Evolutionary conservation across 2,888 invertebrate species (phyloP), one percentile per base, ranked within the genome.

Genomic region (Chrysina gloriosa): DNA sequence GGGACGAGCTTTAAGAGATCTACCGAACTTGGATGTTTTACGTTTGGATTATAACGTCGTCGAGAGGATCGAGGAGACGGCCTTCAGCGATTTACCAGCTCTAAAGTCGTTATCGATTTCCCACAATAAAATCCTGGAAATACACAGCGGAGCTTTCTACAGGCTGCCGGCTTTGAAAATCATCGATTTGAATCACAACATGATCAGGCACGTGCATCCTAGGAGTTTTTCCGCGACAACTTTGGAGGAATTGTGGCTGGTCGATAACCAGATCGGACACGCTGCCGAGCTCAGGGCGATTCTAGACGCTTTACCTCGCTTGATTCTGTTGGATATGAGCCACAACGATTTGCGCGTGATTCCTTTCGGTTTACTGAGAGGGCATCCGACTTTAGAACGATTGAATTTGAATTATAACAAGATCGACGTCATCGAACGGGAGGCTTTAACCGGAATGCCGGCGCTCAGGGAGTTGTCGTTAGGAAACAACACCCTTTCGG

Each of bases 401-500:
- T 84, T 95, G 29, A 92, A 94, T 83, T 84, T 95, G 66, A 92
- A 94, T 78, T 89, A 91, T 80, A 96, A 96, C 77, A 87, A 87
- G 71, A 86, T 95, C 56, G 88, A 88, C 68, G 86, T 88, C 56
- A 89, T 95, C 65, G 92, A 93, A 75, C 85, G 90, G 36, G 93
- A 94, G 78, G 92, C 94, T 0, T 90, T 96, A 78, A 88, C 90
- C 78, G 92, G 92, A 11, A 92, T 96, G 90, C 93, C 93, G 0
- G 92, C 94, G 0, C 82, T 96, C 34, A 85, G 94, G 73, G 94
- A 95, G 78, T 84, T 96, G 31, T 88, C 94, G 74, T 84, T 96
- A 68, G 88, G 89, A 72, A 95, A 95, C 77, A 96, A 96, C 79
- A 94, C 94, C 1, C 82, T 96, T 25, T 88, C 89, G 0, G 91